Conservation (phyloP, 1,140 invertebrate genomes). For the Megalopta genalis region DNA sequence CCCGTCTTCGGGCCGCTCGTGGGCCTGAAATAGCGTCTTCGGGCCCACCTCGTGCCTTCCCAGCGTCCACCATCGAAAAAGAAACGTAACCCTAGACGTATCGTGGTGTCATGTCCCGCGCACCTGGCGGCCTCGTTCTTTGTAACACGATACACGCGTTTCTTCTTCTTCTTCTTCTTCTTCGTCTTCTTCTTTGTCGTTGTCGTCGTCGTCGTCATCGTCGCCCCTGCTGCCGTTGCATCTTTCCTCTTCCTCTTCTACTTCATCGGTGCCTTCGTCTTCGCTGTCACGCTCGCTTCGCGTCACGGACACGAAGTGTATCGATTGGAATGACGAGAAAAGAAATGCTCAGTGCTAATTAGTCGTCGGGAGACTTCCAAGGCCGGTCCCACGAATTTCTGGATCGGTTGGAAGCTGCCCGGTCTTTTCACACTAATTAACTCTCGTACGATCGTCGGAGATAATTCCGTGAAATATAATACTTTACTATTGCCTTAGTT, state of each 20-base stretch:
- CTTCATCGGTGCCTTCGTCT: conserved; percentile 18
- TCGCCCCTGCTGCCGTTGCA: neutral
- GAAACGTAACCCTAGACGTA: conserved; percentile 75
- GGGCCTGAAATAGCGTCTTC: conserved; percentile 55
- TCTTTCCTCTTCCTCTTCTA: conserved; percentile 24
- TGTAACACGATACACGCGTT: conserved; percentile 74
- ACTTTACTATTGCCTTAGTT: no score
- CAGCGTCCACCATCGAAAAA: conserved; percentile 57
- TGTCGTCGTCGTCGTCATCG: conserved; percentile 44
- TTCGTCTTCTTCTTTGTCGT: conserved; percentile 34
- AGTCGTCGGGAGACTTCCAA: neutral
- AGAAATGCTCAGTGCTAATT: neutral
- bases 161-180: conserved; percentile 59
- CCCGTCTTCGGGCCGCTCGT: conserved; percentile 44
- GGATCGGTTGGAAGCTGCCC: neutral
- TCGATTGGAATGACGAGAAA: neutral
- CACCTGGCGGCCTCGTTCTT: conserved; percentile 76
- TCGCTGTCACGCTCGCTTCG: conserved; percentile 18
- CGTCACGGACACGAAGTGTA: neutral
- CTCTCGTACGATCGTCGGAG: neutral
- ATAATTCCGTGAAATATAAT: neutral
- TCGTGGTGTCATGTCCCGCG: conserved; percentile 74
- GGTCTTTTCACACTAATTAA: neutral
- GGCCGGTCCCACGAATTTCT: neutral
- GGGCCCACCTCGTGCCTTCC: conserved; percentile 41